Conservation (phyloP, 2,797 vertebrate genomes). For the Benthosema pterotum region DNA sequence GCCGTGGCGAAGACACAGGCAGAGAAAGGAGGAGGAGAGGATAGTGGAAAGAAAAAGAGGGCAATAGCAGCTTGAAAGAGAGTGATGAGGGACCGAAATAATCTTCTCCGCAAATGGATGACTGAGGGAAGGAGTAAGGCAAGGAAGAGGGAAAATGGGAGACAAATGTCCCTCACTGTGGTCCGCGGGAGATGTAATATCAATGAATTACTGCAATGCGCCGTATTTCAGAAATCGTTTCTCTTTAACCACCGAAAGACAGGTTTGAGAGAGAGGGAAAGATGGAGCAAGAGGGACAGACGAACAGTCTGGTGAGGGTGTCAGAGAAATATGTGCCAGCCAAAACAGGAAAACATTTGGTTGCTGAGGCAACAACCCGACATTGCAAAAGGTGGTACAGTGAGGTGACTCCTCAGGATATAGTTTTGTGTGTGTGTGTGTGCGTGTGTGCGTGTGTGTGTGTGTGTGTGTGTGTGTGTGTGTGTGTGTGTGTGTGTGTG, state of each 20-base stretch:
- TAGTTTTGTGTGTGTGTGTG: conserved; percentile 60
- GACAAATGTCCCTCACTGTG: conserved; percentile 38
- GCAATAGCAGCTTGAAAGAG: conserved; percentile 35
- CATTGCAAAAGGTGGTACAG: conserved; percentile 53
- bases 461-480: conserved; percentile 17
- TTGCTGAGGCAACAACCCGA: conserved; percentile 70
- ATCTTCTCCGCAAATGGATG: conserved; percentile 44
- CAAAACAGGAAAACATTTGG: conserved; percentile 75
- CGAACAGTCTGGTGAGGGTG: not conserved
- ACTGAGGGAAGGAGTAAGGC: not conserved
- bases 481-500: conserved; percentile 20
- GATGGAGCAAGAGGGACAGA: conserved; percentile 3
- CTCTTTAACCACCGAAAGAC: too few relatives aligned
- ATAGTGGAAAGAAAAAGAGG: conserved; percentile 14
- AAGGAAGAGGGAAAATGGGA: conserved; percentile 18
- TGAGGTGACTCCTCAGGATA: conserved; percentile 72
- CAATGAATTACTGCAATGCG: conserved; percentile 67
- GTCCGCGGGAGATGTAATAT: conserved; percentile 55
- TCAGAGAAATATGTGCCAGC: too few relatives aligned
- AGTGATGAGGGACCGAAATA: conserved; percentile 21
- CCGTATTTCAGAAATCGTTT: not conserved
- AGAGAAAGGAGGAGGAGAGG: not conserved
- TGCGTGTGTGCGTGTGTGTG: conserved; percentile 2
- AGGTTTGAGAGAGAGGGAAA: not conserved
- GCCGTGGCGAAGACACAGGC: conserved; percentile 16